Evolutionary conservation across 2,797 vertebrate species (phyloP).

Genomic region (Brotula barbata): DNA sequence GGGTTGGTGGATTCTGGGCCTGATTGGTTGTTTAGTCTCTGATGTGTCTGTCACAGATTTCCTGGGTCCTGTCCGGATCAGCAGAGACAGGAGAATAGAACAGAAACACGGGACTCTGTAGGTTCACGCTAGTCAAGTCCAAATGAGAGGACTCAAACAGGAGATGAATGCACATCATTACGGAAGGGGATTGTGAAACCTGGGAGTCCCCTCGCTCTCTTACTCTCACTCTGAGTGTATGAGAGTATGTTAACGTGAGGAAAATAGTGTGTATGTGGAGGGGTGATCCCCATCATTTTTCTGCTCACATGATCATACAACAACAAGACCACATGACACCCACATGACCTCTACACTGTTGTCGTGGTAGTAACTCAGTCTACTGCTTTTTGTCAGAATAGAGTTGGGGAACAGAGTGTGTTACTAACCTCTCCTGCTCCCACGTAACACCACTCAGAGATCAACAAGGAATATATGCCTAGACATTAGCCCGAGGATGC

Average conservation of each 20-base stretch:
- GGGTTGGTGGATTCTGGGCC: conserved; percentile 35
- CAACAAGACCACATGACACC: conserved; percentile 73
- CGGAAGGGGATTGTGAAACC: conserved; percentile 59
- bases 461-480: neutral
- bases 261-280: conserved; percentile 30
- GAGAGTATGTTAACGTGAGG: conserved; percentile 9
- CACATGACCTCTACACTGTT: conserved; percentile 68
- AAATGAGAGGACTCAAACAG: conserved; percentile 45
- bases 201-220: conserved; percentile 62
- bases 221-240: conserved; percentile 21
- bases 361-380: conserved; percentile 31
- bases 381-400: neutral
- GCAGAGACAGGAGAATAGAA: conserved; percentile 10
- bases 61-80: conserved; percentile 17
- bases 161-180: conserved; percentile 45
- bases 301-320: conserved; percentile 73
- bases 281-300: conserved; percentile 67
- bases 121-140: conserved; percentile 18
- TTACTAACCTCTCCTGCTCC: neutral
- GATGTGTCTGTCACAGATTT: conserved; percentile 35
- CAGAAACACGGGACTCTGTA: conserved; percentile 1
- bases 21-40: conserved; percentile 47
- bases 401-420: neutral
- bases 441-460: conserved; percentile 2
- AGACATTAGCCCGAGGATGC: conserved; percentile 1